Conservation (phyloP, 2,113 vertebrate species). For the Lepisosteus osseus region DNA sequence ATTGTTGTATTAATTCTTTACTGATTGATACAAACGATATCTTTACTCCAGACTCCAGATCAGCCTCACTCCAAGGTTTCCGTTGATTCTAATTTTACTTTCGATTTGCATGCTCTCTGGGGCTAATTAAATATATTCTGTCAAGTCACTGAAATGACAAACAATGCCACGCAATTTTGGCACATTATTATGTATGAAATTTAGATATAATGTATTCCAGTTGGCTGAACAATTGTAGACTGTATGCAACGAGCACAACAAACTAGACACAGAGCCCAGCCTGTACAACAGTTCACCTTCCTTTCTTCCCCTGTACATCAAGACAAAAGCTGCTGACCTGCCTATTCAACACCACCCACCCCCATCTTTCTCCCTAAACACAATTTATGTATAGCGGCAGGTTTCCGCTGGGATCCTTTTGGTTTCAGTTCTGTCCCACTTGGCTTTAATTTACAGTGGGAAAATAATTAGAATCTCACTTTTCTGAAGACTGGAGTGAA, state of each 20-base stretch:
- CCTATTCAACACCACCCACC: conserved; percentile 24
- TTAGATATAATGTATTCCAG: conserved; percentile 54
- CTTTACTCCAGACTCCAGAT: conserved; percentile 47
- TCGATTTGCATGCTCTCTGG: conserved; percentile 54
- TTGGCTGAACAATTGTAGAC: conserved; percentile 48
- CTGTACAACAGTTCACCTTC: conserved; percentile 14
- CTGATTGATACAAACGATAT: conserved; percentile 62
- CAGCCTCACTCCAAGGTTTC: conserved; percentile 47
- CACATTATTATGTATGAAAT: conserved; percentile 66
- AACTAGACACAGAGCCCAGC: conserved; percentile 26
- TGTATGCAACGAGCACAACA: conserved; percentile 41
- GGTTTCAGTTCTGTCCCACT: conserved; percentile 80
- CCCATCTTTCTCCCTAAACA: conserved; percentile 11
- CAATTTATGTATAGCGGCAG: conserved; percentile 26
- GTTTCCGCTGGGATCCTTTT: conserved; percentile 51
- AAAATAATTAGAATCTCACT: conserved; percentile 99
- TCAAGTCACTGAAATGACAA: conserved; percentile 55
- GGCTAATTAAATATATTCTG: conserved; percentile 56
- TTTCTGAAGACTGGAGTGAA: conserved; percentile 97
- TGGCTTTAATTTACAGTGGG: conserved; percentile 98
- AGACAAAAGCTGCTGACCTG: conserved; percentile 48
- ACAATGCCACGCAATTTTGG: conserved; percentile 57
- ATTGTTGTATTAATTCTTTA: conserved; percentile 45
- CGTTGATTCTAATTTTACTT: conserved; percentile 57
- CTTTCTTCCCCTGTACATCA: conserved; percentile 19